Evolutionary conservation across 2,113 vertebrate species (phyloP), one percentile per base, ranked within the genome.

Genomic region (Parotia lawesii): DNA sequence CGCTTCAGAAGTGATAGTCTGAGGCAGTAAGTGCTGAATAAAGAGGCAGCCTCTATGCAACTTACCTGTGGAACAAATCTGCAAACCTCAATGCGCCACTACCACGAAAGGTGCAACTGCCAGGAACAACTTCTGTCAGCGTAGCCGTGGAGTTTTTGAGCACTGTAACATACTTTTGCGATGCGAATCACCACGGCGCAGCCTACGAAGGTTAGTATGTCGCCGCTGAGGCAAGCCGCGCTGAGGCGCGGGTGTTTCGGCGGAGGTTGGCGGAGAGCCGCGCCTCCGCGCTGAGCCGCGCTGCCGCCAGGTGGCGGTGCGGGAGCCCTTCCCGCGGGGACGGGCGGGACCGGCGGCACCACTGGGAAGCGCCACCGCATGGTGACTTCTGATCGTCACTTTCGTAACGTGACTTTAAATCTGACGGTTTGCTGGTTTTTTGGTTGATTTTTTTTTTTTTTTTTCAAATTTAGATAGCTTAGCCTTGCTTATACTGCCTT

Each of bases 221-320:
- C 11, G 16, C 22, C 33, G 15, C 1, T 3, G 2, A 29, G 37
- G 38, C 19, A 11, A 15, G 3, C 7, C 14, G 14, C 11, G 35
- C 48, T 56, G 4, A 10, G 13, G 11, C 5, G 62, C 11, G 2
- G 0, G 0, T 5, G 23, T 37, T 15, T 5, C 2, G 2, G 53
- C 2, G 7, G 14, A 8, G 40, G 28, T 6, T 0, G 25, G 10
- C 2, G 42, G 0, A 0, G 1, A 15, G 78, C 16, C 31, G 54
- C 53, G 29, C 47, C 3, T 12, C 35, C 47, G 33, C 40, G 31
- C 35, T 2, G 42, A 5, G 38, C 71, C 1, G 72, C 53, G 54
- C 47, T 6, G 48, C 85, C 66, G 35, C 58, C 75, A 18, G 67
- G 75, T 6, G 50, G 85, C 76, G 47, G 2, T 5, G 75, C 44